Base-by-base conservation (phyloP, 2,113 vertebrate genomes). In the Naja naja region DNA sequence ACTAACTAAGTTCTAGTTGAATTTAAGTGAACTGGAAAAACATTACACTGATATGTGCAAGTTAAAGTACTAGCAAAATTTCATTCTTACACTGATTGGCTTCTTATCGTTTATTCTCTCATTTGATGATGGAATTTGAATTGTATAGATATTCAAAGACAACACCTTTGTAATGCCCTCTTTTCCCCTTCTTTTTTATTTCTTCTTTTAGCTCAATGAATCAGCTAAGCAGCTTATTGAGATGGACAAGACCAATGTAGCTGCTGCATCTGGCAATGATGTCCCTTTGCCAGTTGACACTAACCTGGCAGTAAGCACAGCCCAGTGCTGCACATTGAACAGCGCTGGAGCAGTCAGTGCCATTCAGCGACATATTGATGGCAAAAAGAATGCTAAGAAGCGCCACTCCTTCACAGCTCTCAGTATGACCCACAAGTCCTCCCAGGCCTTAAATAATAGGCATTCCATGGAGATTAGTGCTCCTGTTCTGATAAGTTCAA, bases 401-500 rank as follows among this genome's bases (percentile, higher is more conserved):
- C 98, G 99, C 0, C 99, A 99, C 93, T 99, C 99, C 54, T 99
- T 99, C 97, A 99, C 99, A 0, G 98, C 99, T 0, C 98, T 99
- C 95, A 99, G 99, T 45, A 98, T 99, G 97, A 99, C 98, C 0
- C 99, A 99, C 97, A 98, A 98, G 92, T 98, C 99, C 27, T 98
- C 99, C 3, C 99, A 99, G 94, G 98, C 98, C 0, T 39, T 98
- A 92, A 99, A 98, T 97, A 99, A 99, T 97, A 98, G 99, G 93
- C 99, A 99, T 96, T 99, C 99, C 95, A 99, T 99, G 99, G 99
- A 99, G 97, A 99, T 99, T 96, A 99, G 99, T 0, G 99, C 99
- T 14, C 99, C 99, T 0, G 98, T 99, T 45, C 98, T 99, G 95
- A 99, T 99, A 98, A 99, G 99, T 97, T 99, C 99, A 93, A 99